Evolutionary conservation across 2,888 invertebrate genomes (phyloP), one percentile per base, ranked within the genome.

Genomic region (Willowsia nigromaculata): DNA sequence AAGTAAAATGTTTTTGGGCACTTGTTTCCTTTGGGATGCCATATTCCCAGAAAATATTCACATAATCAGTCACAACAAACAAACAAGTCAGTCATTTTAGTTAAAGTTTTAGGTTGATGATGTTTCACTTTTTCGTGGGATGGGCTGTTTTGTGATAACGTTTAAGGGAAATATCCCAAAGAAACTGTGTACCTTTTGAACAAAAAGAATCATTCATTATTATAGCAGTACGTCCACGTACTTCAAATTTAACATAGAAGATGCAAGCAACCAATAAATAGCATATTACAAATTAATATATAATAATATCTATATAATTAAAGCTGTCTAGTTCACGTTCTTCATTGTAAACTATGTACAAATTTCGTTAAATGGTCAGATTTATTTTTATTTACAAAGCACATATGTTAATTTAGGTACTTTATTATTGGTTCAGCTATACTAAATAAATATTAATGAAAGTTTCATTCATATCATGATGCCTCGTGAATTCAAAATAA

Each of bases 401-500:
- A 71, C 71, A 71, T 27, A 76, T 50, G 53, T 53, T 76, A n/a
- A 50, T 30, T 53, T 76, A 76, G 76, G 76, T 76, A 76, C 50
- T 76, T 76, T 76, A 53, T 76, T 76, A 76, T 76, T 76, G 33
- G 53, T 76, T 76, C 76, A 76, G 30, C 50, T 50, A 53, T 30
- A 30, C 2, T 53, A 30, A 18, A 53, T 27, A 71, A 15, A 11
- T 22, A 22, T 15, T 25, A 53, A 65, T 65, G 47, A 62, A 59
- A 68, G 71, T 50, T 53, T 83, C 83, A 83, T 83, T 83, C 83
- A 83, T 71, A 4, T 47, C 62, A 7, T 43, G 37, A 4, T 74
- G 47, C 7, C 27, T 7, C 6, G 7, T 13, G 27, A 37, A 81
- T n/a, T 40, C 56, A 59, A 83, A 27, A 62, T 82, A 71, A 83